phyloP scores from a whole-genome alignment of 2,888 invertebrate genomes.

The Lycia hirtaria region DNA sequence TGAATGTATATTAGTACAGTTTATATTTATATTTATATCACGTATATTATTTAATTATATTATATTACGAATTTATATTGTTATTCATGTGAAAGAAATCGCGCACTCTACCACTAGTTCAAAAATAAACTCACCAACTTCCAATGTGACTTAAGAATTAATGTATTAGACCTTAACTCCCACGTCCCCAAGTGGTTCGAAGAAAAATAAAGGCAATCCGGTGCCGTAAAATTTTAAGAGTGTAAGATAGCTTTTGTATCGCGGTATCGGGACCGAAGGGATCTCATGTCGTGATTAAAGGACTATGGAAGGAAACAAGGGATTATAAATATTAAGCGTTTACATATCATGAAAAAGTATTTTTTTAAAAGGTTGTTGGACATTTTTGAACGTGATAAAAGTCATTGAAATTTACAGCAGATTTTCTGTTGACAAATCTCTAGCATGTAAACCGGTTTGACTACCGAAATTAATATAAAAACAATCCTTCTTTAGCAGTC shows the following conservation, averaged over 20 bases:
- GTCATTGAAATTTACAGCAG: no score
- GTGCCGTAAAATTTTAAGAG: constrained; percentile 35
- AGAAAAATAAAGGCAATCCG: constrained; percentile 37
- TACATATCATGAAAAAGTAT: not conserved
- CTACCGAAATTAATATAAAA: no score
- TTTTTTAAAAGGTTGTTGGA: not conserved
- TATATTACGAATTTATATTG: not conserved
- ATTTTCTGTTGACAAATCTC: no score
- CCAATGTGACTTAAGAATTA: constrained; percentile 41
- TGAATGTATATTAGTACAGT: no score
- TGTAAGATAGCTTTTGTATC: constrained; percentile 29
- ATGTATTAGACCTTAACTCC: constrained; percentile 30
- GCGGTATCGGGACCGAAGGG: constrained; percentile 18
- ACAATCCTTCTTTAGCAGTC: no score
- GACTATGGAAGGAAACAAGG: constrained; percentile 6
- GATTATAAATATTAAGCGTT: constrained; percentile 13
- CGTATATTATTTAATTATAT: no score
- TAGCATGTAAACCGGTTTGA: no score
- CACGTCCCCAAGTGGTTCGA: constrained; percentile 20
- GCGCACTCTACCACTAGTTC: no score
- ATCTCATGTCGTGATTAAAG: constrained; percentile 11
- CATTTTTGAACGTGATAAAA: no score
- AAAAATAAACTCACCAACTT: constrained; percentile 22
- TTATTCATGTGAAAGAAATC: not conserved
- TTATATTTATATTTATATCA: no score